These are phyloP conservation scores for Papilio helenus DNA, from an alignment of 1,140 invertebrate genomes.

Conservation along the genomic window DNA sequence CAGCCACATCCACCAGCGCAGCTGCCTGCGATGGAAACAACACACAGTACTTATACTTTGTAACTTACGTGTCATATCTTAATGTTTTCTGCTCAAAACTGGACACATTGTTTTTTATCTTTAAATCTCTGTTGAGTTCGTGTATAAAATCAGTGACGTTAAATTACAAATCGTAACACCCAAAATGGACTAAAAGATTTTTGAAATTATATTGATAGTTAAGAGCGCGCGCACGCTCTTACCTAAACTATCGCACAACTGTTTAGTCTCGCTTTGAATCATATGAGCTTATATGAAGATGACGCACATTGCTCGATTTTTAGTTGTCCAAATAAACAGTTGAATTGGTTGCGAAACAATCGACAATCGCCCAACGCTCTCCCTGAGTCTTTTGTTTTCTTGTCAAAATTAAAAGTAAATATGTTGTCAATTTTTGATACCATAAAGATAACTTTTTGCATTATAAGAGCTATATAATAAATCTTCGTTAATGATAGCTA, in stretches of 20 bases:
- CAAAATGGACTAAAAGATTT: not conserved
- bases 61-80: conserved; percentile 60
- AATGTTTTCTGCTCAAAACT: conserved; percentile 45
- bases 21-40: too few species aligned
- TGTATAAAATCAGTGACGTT: not conserved
- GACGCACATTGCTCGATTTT: too few species aligned
- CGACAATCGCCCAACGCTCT: too few species aligned
- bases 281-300: too few species aligned
- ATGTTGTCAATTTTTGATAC: not conserved
- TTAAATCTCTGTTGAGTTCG: not conserved
- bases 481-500: conserved; percentile 33
- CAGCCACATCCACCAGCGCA: too few species aligned
- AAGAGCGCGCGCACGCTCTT: too few species aligned
- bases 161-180: not conserved
- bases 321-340: too few species aligned
- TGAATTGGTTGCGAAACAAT: too few species aligned
- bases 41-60: conserved; percentile 57
- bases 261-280: too few species aligned
- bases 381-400: not conserved
- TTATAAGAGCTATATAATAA: not conserved
- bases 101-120: conserved; percentile 44
- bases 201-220: too few species aligned
- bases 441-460: not conserved
- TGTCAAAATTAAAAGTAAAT: not conserved
- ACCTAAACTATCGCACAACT: too few species aligned